A percentile compares a stretch with the other conserved stretches of the same genome.
These are phyloP conservation scores for Ellobius talpinus DNA, from an alignment of 2,113 vertebrate species.

Conservation along the genomic window DNA sequence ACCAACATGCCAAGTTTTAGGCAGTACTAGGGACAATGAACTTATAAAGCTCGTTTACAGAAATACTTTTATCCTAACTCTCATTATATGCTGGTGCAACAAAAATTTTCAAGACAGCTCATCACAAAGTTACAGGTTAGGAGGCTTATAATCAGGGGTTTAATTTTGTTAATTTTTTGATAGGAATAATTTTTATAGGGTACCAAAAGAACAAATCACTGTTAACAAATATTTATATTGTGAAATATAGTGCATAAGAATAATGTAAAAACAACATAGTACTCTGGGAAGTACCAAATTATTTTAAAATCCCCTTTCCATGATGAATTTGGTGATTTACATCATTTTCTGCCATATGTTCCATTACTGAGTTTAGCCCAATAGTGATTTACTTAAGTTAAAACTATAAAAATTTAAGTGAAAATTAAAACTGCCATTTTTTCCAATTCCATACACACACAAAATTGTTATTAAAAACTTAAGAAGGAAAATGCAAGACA, in stretches of 20 bases:
- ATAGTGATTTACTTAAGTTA: background rate
- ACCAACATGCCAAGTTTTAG: background rate
- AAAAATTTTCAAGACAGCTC: constrained; percentile 25
- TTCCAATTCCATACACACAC: background rate
- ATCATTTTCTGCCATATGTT: background rate
- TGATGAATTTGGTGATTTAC: background rate
- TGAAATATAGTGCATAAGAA: background rate
- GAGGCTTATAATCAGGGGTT: background rate
- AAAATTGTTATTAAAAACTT: background rate
- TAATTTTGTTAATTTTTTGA: constrained; percentile 42
- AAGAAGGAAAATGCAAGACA: background rate
- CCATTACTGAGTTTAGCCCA: background rate
- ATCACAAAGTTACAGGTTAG: constrained; percentile 44
- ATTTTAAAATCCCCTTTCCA: background rate
- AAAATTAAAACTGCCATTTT: background rate
- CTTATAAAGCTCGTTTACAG: background rate
- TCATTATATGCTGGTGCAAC: background rate
- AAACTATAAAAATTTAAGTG: background rate
- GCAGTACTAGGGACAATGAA: background rate
- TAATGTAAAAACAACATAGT: background rate
- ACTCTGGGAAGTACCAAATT: background rate
- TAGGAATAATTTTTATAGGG: background rate
- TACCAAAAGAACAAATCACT: constrained; percentile 26
- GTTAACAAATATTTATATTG: constrained; percentile 49
- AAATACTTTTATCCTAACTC: background rate